Conservation (phyloP, 2,888 invertebrate genomes). For the Rhingia campestris region DNA sequence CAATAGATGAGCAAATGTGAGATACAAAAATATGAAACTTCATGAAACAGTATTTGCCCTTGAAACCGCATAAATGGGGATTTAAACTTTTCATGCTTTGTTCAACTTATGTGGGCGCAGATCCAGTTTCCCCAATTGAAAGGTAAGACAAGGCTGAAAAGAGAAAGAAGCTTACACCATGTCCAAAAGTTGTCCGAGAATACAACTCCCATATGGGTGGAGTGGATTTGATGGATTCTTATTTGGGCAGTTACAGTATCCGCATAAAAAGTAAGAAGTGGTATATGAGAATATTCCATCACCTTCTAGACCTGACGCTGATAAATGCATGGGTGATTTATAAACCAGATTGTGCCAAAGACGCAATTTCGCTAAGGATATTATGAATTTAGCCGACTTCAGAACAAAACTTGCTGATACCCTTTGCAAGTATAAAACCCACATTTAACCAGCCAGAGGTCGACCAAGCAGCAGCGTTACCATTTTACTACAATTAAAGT, state of each 20-base stretch:
- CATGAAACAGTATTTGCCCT: conserved; percentile 58
- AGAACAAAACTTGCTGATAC: no score
- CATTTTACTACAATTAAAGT: no score
- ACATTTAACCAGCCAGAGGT: no score
- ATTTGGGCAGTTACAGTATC: conserved; percentile 20
- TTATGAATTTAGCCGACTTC: no score
- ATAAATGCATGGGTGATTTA: conserved; percentile 45
- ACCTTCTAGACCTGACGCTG: conserved; percentile 50
- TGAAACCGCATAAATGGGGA: conserved; percentile 75
- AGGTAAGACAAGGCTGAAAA: conserved; percentile 17
- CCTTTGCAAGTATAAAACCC: no score
- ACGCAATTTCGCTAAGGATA: no score
- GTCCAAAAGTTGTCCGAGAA: conserved; percentile 50
- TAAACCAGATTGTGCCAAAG: conserved; percentile 44
- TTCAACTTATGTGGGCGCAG: conserved; percentile 44
- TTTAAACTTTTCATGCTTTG: conserved; percentile 74
- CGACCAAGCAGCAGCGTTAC: no score
- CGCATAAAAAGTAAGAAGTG: conserved; percentile 50
- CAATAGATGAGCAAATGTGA: conserved; percentile 49
- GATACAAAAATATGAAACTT: conserved; percentile 50
- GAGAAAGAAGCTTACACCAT: conserved; percentile 23
- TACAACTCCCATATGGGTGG: conserved; percentile 58
- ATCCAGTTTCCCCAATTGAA: conserved; percentile 44
- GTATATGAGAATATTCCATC: conserved; percentile 49
- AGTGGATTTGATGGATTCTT: conserved; percentile 49